Base-by-base conservation (phyloP, 2,113 vertebrate genomes). In the Paraplagusia blochii region DNA sequence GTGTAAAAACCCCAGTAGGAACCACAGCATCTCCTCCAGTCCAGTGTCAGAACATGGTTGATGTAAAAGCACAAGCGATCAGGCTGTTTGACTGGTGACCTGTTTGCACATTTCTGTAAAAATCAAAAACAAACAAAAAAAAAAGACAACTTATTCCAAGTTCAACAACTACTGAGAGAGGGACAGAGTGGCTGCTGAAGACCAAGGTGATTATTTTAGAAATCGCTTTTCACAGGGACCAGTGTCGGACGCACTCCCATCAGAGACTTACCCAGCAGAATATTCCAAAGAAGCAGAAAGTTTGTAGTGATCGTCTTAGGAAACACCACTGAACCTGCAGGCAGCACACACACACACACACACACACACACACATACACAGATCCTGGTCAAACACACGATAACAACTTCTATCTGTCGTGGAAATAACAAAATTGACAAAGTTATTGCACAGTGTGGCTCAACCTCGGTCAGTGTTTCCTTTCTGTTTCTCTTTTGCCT, bases 1-100 rank as follows among this genome's bases (percentile, higher is more conserved):
- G 22, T 29, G 6, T 2, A 4, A 29, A 6, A 4, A 29, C 22
- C 6, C 2, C 22, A 29, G 22, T 29, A 29, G 22, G 22, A 4
- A 29, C 8, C 39, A 46, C 58, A 40, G 46, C 54, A 60, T 72
- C 55, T 39, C 56, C 53, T 38, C 17, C 56, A 55, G 47, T 71
- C 51, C 57, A 48, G 42, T 61, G 63, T 74, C 72, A 18, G 48
- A 35, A 56, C 12, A 39, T 70, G 12, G 11, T 43, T 62, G 61
- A 79, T 66, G 63, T 78, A 68, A 87, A 85, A 87, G 83, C 85
- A 88, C 83, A 88, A 76, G 70, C 59, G 60, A 74, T 77, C 74
- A 79, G 71, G 83, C 74, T 74, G 63, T 76, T 54, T 63, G 62
- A 71, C 35, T 7, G 35, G 5, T 10, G 43, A 64, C 62, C 44